Conservation (phyloP, 2,888 invertebrate species). For the Emmelina monodactyla region DNA sequence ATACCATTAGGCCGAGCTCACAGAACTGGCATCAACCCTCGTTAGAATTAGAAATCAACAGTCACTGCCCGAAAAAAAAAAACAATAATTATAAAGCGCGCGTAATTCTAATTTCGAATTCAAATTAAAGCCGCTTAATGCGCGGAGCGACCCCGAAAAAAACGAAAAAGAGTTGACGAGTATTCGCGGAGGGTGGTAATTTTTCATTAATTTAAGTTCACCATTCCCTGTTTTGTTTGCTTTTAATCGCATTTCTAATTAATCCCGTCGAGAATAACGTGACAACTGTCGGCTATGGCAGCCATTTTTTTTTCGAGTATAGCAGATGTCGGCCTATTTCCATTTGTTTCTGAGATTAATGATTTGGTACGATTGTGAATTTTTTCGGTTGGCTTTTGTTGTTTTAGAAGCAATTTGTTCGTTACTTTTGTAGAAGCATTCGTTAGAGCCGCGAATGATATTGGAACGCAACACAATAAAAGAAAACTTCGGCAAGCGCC, state of each 20-base stretch:
- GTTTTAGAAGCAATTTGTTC: conserved; percentile 67
- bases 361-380: conserved; percentile 66
- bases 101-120: conserved; percentile 68
- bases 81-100: conserved; percentile 66
- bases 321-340: conserved; percentile 67
- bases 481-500: conserved; percentile 23
- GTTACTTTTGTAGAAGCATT: conserved; percentile 61
- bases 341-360: conserved; percentile 68
- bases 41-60: conserved; percentile 55
- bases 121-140: conserved; percentile 68
- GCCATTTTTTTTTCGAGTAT: conserved; percentile 59
- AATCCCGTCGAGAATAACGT: conserved; percentile 67
- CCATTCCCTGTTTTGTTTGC: conserved; percentile 67
- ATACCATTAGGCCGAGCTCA: background rate
- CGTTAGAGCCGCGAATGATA: conserved; percentile 59
- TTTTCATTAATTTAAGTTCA: conserved; percentile 68
- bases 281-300: conserved; percentile 65
- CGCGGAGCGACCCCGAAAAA: conserved; percentile 63
- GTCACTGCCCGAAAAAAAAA: conserved; percentile 47
- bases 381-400: conserved; percentile 66
- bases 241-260: conserved; percentile 68
- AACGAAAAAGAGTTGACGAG: conserved; percentile 67
- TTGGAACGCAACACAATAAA: conserved; percentile 44
- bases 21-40: conserved; percentile 32
- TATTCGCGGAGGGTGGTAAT: conserved; percentile 65